Percentiles rank a stretch among this genome's conserved stretches.
Evolutionary conservation across 1,140 invertebrate genomes (phyloP).

Genomic region (Ceratosolen fusciceps): DNA sequence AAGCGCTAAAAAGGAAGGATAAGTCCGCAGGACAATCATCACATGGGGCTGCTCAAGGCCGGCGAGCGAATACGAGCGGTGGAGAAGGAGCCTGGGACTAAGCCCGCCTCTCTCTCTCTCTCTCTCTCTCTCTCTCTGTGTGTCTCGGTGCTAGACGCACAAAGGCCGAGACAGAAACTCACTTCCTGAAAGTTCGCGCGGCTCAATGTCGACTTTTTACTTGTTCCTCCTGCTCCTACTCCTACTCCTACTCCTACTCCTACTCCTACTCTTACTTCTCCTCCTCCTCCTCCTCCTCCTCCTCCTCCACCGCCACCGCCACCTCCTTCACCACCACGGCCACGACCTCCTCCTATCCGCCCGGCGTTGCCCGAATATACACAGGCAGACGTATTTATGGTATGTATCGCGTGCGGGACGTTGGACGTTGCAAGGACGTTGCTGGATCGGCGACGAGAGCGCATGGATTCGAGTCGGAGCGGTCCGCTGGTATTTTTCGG

Average conservation of each 20-base stretch:
- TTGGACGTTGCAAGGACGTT: too few relatives aligned
- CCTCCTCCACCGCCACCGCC: neutral
- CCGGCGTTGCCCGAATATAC: too few relatives aligned
- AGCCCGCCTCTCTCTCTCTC: neutral
- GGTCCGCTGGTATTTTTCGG: too few relatives aligned
- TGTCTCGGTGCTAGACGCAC: neutral
- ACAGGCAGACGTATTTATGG: too few relatives aligned
- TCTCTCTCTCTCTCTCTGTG: too few relatives aligned
- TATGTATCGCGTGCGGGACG: too few relatives aligned
- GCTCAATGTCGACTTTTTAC: conserved; percentile 31
- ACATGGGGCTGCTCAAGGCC: conserved; percentile 32
- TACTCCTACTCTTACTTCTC: too few relatives aligned
- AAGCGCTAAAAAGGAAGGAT: conserved; percentile 35
- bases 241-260: too few relatives aligned
- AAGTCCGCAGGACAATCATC: conserved; percentile 37
- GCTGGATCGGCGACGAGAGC: too few relatives aligned
- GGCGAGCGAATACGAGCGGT: conserved; percentile 3
- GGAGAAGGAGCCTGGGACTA: conserved; percentile 6
- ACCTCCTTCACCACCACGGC: too few relatives aligned
- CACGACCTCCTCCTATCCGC: too few relatives aligned
- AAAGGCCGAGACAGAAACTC: conserved; percentile 12
- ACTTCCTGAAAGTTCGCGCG: conserved; percentile 41
- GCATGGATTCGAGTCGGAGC: too few relatives aligned
- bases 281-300: neutral
- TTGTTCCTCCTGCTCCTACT: neutral